Evolutionary conservation across 2,888 invertebrate species (phyloP).

Genomic region (Spisula subtruncata): DNA sequence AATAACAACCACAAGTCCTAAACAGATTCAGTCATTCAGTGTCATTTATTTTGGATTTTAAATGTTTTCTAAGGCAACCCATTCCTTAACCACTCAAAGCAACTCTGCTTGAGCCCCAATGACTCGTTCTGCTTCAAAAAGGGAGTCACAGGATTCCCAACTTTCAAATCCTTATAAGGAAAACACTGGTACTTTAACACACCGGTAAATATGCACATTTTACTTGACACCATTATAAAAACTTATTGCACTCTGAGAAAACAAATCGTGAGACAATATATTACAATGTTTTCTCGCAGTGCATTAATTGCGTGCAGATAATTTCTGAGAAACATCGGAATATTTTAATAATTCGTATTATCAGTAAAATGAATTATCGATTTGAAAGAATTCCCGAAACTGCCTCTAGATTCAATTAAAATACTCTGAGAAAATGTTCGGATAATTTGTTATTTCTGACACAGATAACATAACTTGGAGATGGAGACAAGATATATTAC

Average conservation of each 20-base stretch:
- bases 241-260: not conserved
- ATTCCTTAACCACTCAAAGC: no score
- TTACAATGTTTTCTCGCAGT: not conserved
- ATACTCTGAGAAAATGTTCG: not conserved
- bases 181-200: no score
- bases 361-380: not conserved
- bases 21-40: no score
- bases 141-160: no score
- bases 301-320: not conserved
- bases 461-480: not conserved
- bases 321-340: not conserved
- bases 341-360: slow-evolving; percentile 10
- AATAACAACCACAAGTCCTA: no score
- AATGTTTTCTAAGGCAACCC: no score
- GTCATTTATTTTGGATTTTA: no score
- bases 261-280: not conserved
- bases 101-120: no score
- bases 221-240: no score
- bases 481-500: slow-evolving; percentile 6
- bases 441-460: not conserved
- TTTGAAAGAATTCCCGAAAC: not conserved
- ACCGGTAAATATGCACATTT: no score
- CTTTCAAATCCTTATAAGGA: no score
- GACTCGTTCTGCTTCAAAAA: no score
- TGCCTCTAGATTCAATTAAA: not conserved